phyloP scores from a whole-genome alignment of 2,797 vertebrate genomes.

The Sebastes cheni region DNA sequence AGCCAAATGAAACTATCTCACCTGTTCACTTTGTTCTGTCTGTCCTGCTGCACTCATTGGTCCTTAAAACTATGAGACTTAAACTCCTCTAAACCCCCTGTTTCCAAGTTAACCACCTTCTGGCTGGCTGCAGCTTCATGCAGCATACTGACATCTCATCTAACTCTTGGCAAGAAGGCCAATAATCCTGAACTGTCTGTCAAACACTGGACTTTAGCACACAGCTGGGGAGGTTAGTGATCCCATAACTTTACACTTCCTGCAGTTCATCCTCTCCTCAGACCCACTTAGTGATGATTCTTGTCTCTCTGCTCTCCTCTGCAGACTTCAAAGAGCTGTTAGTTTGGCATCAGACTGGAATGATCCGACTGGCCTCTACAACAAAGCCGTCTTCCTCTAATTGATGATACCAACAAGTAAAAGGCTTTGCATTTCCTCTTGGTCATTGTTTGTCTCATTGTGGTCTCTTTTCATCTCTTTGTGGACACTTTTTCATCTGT shows the following conservation, averaged over 20 bases:
- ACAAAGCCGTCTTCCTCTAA: background rate
- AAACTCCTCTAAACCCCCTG: background rate
- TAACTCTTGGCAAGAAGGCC: background rate
- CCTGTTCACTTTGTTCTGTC: conserved; percentile 60
- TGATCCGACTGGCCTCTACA: conserved; percentile 16
- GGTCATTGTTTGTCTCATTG: background rate
- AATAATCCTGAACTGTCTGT: background rate
- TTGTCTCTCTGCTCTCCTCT: conserved; percentile 3
- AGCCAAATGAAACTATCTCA: conserved; percentile 65
- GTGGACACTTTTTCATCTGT: too few relatives aligned
- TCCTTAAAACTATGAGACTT: background rate
- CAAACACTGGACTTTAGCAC: background rate
- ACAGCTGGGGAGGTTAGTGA: background rate
- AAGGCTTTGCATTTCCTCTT: background rate
- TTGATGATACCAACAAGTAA: background rate
- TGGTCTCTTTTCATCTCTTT: background rate
- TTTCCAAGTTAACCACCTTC: background rate
- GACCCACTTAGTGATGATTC: background rate
- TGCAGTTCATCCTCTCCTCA: conserved; percentile 5
- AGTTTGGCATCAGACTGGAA: conserved; percentile 48
- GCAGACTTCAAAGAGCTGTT: conserved; percentile 47
- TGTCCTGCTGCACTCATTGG: conserved; percentile 3
- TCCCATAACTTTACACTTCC: conserved; percentile 11
- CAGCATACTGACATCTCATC: background rate
- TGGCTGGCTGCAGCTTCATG: background rate